Conservation (phyloP, 2,113 vertebrate species). For the Limanda limanda region DNA sequence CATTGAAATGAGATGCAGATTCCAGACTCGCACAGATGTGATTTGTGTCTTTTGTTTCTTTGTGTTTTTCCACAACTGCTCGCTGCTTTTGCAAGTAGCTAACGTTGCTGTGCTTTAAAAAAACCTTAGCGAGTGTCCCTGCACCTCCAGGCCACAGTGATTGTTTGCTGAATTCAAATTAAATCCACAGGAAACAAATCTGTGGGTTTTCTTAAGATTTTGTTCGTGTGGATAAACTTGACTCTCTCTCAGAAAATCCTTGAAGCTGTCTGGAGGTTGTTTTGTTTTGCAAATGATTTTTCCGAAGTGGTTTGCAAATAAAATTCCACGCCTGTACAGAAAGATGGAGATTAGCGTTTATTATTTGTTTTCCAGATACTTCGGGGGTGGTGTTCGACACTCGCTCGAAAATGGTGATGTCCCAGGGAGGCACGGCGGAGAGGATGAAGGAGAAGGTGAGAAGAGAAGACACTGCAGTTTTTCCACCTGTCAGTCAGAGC, state of each 20-base stretch:
- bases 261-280: not conserved
- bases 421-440: constrained; percentile 93
- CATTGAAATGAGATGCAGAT: constrained; percentile 32
- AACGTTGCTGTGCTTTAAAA: constrained; percentile 18
- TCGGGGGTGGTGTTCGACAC: constrained; percentile 95
- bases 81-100: not conserved
- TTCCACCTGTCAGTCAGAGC: not conserved
- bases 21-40: constrained; percentile 35
- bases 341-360: constrained; percentile 1
- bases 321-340: not conserved
- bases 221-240: too few species aligned
- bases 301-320: constrained; percentile 65
- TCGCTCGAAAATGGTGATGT: constrained; percentile 94
- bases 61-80: not conserved
- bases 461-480: too few species aligned
- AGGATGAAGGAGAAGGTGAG: constrained; percentile 98
- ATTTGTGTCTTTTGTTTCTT: not conserved
- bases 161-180: too few species aligned
- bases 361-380: constrained; percentile 81
- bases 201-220: too few species aligned
- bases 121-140: not conserved
- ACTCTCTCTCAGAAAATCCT: constrained; percentile 14
- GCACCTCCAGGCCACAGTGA: not conserved
- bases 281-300: constrained; percentile 79
- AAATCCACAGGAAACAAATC: not conserved